Percentiles rank a stretch among this genome's conserved stretches.
Evolutionary conservation across 2,113 vertebrate genomes (phyloP).

Genomic region (Lichenostomus cassidix): DNA sequence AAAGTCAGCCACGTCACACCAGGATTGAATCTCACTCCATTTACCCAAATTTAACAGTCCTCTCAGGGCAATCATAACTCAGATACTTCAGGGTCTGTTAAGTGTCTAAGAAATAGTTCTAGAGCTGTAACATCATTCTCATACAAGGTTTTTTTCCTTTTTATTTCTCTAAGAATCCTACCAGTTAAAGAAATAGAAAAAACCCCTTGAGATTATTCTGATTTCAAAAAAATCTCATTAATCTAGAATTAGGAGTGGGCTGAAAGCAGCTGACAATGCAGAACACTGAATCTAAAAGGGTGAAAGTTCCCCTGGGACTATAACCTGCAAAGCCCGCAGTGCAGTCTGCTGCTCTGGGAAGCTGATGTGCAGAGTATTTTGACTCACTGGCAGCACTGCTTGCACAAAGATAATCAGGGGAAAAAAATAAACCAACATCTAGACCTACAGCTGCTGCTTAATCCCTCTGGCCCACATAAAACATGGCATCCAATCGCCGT

Average conservation of each 20-base stretch:
- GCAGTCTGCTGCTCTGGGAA: background rate
- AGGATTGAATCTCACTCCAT: background rate
- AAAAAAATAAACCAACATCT: background rate
- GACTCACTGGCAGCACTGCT: background rate
- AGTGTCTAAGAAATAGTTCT: background rate
- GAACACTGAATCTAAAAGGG: background rate
- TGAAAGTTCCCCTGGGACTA: background rate
- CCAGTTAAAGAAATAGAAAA: background rate
- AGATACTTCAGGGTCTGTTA: background rate
- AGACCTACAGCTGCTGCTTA: slow-evolving; percentile 55
- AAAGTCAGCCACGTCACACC: background rate
- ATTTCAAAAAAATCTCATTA: background rate
- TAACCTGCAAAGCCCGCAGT: background rate
- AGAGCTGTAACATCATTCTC: background rate
- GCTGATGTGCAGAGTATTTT: background rate
- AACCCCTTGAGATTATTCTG: background rate
- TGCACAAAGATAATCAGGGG: slow-evolving; percentile 4
- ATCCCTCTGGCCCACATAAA: slow-evolving; percentile 58
- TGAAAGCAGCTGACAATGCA: background rate
- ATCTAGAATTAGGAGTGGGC: background rate
- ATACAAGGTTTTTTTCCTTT: background rate
- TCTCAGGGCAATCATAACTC: background rate
- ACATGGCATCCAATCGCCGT: background rate
- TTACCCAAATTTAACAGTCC: background rate
- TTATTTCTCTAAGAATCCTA: background rate